These are phyloP conservation scores for Corythornis vintsioides DNA, from an alignment of 2,113 vertebrate species.

Conservation along the genomic window DNA sequence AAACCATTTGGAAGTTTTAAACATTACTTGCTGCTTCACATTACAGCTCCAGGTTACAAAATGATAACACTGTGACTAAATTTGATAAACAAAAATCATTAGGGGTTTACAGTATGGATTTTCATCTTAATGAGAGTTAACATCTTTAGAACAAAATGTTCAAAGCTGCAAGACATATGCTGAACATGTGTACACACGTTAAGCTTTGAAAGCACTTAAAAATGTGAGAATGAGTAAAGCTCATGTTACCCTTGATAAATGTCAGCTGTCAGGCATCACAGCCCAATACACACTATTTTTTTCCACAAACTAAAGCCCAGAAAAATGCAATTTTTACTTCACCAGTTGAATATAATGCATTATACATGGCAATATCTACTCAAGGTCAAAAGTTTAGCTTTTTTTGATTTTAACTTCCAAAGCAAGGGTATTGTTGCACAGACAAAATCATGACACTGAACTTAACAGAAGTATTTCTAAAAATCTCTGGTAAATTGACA, in stretches of 20 bases:
- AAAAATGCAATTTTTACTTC: slow-evolving; percentile 53
- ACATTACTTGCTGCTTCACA: neutral
- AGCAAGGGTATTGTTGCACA: neutral
- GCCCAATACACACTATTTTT: slow-evolving; percentile 49
- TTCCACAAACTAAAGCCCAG: slow-evolving; percentile 56
- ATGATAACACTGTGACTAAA: neutral
- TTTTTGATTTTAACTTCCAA: slow-evolving; percentile 58
- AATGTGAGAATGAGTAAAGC: slow-evolving; percentile 68
- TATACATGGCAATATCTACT: slow-evolving; percentile 52
- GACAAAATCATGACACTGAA: neutral
- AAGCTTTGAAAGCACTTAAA: slow-evolving; percentile 69
- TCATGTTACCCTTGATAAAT: slow-evolving; percentile 68
- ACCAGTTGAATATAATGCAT: slow-evolving; percentile 37
- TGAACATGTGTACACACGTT: slow-evolving; percentile 64
- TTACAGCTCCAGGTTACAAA: neutral
- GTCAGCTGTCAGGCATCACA: slow-evolving; percentile 61
- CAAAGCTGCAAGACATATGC: slow-evolving; percentile 70
- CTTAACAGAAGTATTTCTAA: neutral
- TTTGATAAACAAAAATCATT: slow-evolving; percentile 41
- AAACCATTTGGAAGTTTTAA: neutral
- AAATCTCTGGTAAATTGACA: neutral
- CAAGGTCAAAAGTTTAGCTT: slow-evolving; percentile 62
- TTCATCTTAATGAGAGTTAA: slow-evolving; percentile 41
- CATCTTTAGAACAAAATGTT: slow-evolving; percentile 51
- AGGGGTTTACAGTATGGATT: slow-evolving; percentile 27